Evolutionary conservation across 2,797 vertebrate genomes (phyloP), one percentile per base, ranked within the genome.

Genomic region (Leuciscus waleckii): DNA sequence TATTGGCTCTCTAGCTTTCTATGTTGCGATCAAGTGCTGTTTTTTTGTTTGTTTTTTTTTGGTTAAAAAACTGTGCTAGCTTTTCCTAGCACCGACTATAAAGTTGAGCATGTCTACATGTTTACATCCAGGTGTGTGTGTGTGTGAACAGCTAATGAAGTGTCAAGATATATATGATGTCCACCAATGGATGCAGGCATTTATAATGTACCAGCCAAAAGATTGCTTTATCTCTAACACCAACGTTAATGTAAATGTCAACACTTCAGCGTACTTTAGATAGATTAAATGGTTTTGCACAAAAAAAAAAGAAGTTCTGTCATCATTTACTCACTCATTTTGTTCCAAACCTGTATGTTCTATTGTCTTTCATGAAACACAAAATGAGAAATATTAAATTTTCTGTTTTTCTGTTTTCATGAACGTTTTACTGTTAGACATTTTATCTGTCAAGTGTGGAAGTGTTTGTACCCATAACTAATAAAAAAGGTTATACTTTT

Each of bases 101-200:
- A 86, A 82, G 82, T 70, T 78, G 61, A 82, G 71, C 58, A 85
- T 65, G 89, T 89, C 88, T 90, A 71, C 84, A 82, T 91, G 85
- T 91, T 91, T 88, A 87, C 67, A 67, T 46, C 67, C 82, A 74
- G 79, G 89, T 88, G 83, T 84, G 83, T 87, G 84, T 87, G 84
- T 85, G 89, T 91, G 88, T 87, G 82, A 89, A 88, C 86, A 90
- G 89, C 82, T 92, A 91, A 93, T 86, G 19, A 90, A 87, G 81
- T 90, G 92, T 90, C 91, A 84, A 81, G 87, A 85, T 89, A 90
- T 89, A 90, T 91, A 82, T 89, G 89, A 89, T 88, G 84, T 80
- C 70, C 71, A 87, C 46, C 43, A 56, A 89, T 89, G 89, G 89
- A 87, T 68, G 41, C 85, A 49, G 46, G 21, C 76, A 56, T 87